Conservation (phyloP, 1,140 invertebrate species). For the Philopotamus ludificatus region DNA sequence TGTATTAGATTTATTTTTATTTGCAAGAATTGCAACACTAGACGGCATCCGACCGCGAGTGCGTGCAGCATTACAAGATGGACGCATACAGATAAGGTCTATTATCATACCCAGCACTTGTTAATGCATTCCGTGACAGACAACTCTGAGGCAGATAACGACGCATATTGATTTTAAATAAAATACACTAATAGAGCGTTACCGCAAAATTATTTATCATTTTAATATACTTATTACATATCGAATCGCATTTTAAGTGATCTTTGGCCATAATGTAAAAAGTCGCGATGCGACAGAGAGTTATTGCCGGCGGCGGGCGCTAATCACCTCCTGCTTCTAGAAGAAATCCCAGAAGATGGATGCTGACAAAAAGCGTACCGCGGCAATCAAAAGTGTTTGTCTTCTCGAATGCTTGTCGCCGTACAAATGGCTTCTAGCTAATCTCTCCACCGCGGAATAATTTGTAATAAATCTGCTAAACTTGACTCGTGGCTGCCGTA, state of each 20-base stretch:
- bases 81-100: slow-evolving; percentile 12
- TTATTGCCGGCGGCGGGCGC: not conserved
- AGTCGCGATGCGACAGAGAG: not conserved
- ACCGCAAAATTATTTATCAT: too few relatives aligned
- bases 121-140: slow-evolving; percentile 23
- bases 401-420: slow-evolving; percentile 13
- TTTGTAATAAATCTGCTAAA: slow-evolving; percentile 15
- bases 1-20: not conserved
- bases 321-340: not conserved
- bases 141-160: slow-evolving; percentile 2
- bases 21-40: not conserved
- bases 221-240: too few relatives aligned
- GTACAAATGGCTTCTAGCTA: slow-evolving; percentile 7
- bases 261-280: not conserved
- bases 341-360: too few relatives aligned
- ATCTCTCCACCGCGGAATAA: slow-evolving; percentile 5
- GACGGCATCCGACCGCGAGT: slow-evolving; percentile 1
- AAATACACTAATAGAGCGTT: too few relatives aligned
- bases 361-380: slow-evolving; percentile 1
- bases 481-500: slow-evolving; percentile 7
- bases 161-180: not conserved
- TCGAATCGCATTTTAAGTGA: not conserved
- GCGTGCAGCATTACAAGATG: slow-evolving; percentile 28
- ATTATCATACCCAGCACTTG: slow-evolving; percentile 11
- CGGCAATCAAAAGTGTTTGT: slow-evolving; percentile 15